Conservation (phyloP, 2,888 invertebrate genomes). For the Drosophila algonquin region DNA sequence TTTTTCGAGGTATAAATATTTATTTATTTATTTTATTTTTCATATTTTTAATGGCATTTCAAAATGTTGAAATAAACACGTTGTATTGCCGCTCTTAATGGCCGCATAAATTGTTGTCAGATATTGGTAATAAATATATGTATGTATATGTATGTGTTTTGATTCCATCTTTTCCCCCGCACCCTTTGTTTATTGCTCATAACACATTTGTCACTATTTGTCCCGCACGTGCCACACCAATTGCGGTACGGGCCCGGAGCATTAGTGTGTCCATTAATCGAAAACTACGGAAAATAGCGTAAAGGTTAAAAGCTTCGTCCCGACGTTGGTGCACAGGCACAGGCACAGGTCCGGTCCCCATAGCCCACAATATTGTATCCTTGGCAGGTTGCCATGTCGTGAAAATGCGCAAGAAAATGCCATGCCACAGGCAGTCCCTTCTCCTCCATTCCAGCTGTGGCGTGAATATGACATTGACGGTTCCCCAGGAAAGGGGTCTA, state of each 20-base stretch:
- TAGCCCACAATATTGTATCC: conserved; percentile 2
- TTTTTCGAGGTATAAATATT: conserved; percentile 68
- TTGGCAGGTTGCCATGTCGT: conserved; percentile 50
- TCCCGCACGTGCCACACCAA: conserved; percentile 63
- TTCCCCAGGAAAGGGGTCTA: not conserved
- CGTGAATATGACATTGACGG: conserved; percentile 23
- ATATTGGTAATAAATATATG: conserved; percentile 62
- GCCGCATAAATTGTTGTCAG: conserved; percentile 74
- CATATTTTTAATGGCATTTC: conserved; percentile 39
- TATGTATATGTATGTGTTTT: not conserved
- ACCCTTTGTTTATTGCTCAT: conserved; percentile 66
- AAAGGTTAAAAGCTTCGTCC: conserved; percentile 69
- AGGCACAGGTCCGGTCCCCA: conserved; percentile 1
- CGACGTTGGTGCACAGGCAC: conserved; percentile 21
- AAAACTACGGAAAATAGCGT: conserved; percentile 55
- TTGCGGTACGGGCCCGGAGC: conserved; percentile 30
- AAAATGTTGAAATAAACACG: conserved; percentile 75
- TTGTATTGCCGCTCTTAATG: conserved; percentile 73
- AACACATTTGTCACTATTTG: conserved; percentile 49
- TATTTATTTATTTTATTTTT: conserved; percentile 54
- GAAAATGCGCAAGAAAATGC: conserved; percentile 49
- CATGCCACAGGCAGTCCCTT: conserved; percentile 42
- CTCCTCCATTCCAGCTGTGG: conserved; percentile 1
- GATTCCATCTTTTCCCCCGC: not conserved
- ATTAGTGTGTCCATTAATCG: conserved; percentile 61